Evolutionary conservation across 2,113 vertebrate species (phyloP).

Genomic region (Phodopus roborovskii): DNA sequence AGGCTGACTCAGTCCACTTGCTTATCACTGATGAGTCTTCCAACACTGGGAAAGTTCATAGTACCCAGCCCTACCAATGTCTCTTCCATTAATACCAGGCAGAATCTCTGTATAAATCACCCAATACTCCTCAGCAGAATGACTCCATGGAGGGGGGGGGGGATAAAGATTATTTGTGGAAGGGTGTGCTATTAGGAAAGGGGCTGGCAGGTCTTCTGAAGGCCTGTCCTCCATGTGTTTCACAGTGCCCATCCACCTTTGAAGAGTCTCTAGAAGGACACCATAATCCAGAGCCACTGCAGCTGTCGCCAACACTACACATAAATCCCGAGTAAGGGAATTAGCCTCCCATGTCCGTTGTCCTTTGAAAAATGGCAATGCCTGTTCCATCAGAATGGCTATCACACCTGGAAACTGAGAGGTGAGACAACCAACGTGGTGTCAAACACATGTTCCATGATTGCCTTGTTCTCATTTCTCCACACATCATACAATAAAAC

Average conservation of each 20-base stretch:
- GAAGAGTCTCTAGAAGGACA: background rate
- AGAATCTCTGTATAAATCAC: background rate
- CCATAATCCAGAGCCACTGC: background rate
- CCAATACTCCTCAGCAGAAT: background rate
- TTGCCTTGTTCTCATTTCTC: background rate
- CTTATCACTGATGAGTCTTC: background rate
- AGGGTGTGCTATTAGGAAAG: background rate
- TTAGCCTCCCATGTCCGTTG: background rate
- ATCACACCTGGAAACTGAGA: slow-evolving; percentile 25
- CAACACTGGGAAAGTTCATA: background rate
- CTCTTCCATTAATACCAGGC: background rate
- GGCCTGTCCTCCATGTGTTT: background rate
- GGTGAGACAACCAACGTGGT: background rate
- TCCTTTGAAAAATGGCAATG: background rate
- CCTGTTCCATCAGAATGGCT: background rate
- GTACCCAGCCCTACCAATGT: background rate
- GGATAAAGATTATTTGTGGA: background rate
- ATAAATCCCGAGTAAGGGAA: background rate
- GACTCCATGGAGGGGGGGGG: background rate
- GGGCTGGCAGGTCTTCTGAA: background rate
- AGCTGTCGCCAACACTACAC: background rate
- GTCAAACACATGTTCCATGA: background rate
- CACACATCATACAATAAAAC: slow-evolving; percentile 6
- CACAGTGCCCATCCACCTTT: background rate
- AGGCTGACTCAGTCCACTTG: background rate